Percentiles rank a stretch among this genome's conserved stretches.
phyloP scores from a whole-genome alignment of 2,888 invertebrate species.

The Aporophyla nigra region DNA sequence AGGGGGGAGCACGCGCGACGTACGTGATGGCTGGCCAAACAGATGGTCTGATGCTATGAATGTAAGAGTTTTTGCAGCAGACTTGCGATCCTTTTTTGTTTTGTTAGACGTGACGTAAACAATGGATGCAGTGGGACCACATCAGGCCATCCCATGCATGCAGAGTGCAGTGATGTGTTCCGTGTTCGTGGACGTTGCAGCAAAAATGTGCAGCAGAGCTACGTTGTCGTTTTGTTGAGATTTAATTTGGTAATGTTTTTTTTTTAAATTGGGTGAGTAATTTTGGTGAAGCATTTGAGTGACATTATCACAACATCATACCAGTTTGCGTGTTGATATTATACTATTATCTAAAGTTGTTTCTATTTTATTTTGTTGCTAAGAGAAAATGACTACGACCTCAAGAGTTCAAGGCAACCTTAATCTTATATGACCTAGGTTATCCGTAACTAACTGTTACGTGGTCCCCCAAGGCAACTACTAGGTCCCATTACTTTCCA shows the following conservation, averaged over 20 bases:
- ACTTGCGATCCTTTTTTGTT: constrained; percentile 40
- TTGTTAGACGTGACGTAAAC: constrained; percentile 53
- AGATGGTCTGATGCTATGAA: constrained; percentile 60
- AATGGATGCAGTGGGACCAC: constrained; percentile 62
- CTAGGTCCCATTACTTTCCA: constrained; percentile 64
- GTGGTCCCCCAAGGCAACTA: constrained; percentile 65
- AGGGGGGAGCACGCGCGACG: constrained; percentile 50
- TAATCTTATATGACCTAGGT: constrained; percentile 26
- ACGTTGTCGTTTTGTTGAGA: constrained; percentile 6
- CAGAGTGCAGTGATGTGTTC: constrained; percentile 57
- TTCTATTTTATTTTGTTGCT: background rate
- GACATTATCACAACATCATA: background rate
- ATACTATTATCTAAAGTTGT: background rate
- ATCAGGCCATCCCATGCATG: constrained; percentile 55
- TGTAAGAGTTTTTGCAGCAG: constrained; percentile 57
- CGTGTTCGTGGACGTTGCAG: constrained; percentile 25
- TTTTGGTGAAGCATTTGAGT: constrained; percentile 36
- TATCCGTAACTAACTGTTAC: background rate
- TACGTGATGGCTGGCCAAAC: constrained; percentile 62
- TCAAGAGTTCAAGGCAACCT: background rate
- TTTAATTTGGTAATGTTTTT: constrained; percentile 8
- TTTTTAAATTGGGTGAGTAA: background rate
- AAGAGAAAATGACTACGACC: too few relatives aligned
- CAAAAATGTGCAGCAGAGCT: constrained; percentile 36
- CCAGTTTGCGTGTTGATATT: background rate